Evolutionary conservation across 2,888 invertebrate genomes (phyloP).

Genomic region (Thymelicus sylvestris): DNA sequence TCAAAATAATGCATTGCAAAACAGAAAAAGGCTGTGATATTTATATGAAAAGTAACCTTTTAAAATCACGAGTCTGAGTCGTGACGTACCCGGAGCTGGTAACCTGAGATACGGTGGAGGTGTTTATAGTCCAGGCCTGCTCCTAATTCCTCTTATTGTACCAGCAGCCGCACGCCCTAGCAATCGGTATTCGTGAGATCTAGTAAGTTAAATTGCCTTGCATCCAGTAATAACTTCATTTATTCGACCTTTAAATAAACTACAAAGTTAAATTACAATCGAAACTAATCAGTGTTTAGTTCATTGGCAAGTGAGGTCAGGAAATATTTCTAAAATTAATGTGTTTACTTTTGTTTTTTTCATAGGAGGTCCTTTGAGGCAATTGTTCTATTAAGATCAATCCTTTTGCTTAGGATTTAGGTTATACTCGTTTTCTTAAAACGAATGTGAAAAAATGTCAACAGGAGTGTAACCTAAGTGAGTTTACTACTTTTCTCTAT

Average conservation of each 20-base stretch:
- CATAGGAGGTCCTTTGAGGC: no score
- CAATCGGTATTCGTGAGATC: conserved; percentile 28
- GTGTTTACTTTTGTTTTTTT: no score
- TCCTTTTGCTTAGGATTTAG: no score
- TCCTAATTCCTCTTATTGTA: conserved; percentile 17
- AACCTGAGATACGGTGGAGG: conserved; percentile 20
- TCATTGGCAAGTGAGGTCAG: no score
- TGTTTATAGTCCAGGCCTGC: conserved; percentile 21
- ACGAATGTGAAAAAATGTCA: no score
- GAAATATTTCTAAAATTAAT: no score
- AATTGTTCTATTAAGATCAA: no score
- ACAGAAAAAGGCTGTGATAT: conserved; percentile 1
- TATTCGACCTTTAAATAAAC: background rate
- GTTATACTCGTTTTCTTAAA: no score
- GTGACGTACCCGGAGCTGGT: conserved; percentile 5
- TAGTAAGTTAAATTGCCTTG: conserved; percentile 14
- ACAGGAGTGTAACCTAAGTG: no score
- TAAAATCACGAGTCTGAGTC: conserved; percentile 44
- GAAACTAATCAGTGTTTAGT: no score
- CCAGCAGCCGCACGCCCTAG: background rate
- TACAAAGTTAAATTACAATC: background rate
- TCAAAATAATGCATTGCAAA: background rate
- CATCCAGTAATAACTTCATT: conserved; percentile 8
- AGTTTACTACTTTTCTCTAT: no score
- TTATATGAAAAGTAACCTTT: conserved; percentile 30